Base-by-base conservation (phyloP, 2,888 invertebrate species). In the Amiota communis region DNA sequence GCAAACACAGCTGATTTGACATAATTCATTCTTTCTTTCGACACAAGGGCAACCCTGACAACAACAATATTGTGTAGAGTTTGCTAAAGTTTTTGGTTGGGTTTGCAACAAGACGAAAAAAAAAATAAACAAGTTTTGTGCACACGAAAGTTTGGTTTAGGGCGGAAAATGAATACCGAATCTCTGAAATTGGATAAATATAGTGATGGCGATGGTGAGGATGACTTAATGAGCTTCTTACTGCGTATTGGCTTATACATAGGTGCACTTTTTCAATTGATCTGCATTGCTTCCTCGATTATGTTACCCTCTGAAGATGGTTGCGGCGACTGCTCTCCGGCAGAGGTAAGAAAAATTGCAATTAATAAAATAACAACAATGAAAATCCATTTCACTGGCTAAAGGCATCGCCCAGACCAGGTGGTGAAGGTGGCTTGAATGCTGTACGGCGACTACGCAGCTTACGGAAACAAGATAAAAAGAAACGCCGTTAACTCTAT, bases 181-280 rank as follows among this genome's bases (percentile, higher is more conserved):
- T 79, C 23, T 49, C 23, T 53, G 12, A 68, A 68, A 64, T 75
- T 87, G 70, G 89, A 87, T 70, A 88, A 87, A 78, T 88, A 86
- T 71, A 86, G 78, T 1, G 87, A 88, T 46, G 36, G 36, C 3
- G 94, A 94, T 89, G 94, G 36, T 1, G 94, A 94, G 89, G 94
- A 94, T 87, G 94, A 94, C 87, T 89, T 94, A 80, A 92, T 95
- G 82, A 94, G 94, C 76, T 93, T 93, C 15, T 90, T 96, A 74
- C 92, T 96, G 48, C 92, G 95, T 49, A 95, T 94, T 88, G 96
- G 97, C 13, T 90, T 97, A 8, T 96, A 96, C 85, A 90, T 96
- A 53, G 96, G 96, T 8, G 97, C 97, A 15, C 92, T 95, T n/a
- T 97, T 97, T 86, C 97, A 97, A 90, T 90, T 97, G 72, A 90